A percentile compares a stretch with the other conserved stretches of the same genome.
Evolutionary conservation across 1,140 invertebrate genomes (phyloP).

Genomic region (Zaprionus taronus): DNA sequence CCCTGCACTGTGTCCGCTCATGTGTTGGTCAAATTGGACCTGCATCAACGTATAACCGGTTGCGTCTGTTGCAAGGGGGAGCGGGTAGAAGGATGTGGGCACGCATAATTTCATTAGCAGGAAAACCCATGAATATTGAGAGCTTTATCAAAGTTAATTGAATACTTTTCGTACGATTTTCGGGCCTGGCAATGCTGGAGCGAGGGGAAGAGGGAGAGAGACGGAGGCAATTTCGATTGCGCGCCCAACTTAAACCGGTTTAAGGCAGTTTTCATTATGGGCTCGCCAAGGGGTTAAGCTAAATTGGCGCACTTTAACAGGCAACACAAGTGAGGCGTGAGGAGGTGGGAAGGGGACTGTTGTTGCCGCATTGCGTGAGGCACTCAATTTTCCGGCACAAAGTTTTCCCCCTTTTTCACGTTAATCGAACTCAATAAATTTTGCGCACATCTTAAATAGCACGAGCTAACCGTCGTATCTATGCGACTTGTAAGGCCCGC

Average conservation of each 20-base stretch:
- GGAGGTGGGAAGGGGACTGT: not conserved
- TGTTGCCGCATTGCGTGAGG: not conserved
- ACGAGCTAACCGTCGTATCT: slow-evolving; percentile 21
- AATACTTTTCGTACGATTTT: slow-evolving; percentile 19
- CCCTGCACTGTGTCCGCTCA: not conserved
- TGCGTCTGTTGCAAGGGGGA: slow-evolving; percentile 26
- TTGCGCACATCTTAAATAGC: slow-evolving; percentile 38
- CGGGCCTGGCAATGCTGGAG: not conserved
- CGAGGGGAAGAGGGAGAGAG: too few species aligned
- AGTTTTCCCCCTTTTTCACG: slow-evolving; percentile 13
- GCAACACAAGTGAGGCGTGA: not conserved
- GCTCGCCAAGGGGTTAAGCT: not conserved
- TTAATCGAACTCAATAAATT: slow-evolving; percentile 63
- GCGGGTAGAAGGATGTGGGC: slow-evolving; percentile 9
- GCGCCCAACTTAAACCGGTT: not conserved
- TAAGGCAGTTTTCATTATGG: not conserved
- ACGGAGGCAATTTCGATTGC: not conserved
- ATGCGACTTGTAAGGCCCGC: slow-evolving; percentile 24
- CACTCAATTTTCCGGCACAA: slow-evolving; percentile 8
- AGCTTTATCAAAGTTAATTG: slow-evolving; percentile 32
- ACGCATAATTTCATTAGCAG: slow-evolving; percentile 54
- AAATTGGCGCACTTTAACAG: slow-evolving; percentile 1
- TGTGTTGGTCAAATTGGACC: slow-evolving; percentile 11
- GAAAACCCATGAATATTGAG: slow-evolving; percentile 33
- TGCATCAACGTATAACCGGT: slow-evolving; percentile 17